A percentile compares a stretch with the other conserved stretches of the same genome.
These are phyloP conservation scores for Cheilosia vernalis DNA, from an alignment of 2,888 invertebrate species.

Conservation along the genomic window DNA sequence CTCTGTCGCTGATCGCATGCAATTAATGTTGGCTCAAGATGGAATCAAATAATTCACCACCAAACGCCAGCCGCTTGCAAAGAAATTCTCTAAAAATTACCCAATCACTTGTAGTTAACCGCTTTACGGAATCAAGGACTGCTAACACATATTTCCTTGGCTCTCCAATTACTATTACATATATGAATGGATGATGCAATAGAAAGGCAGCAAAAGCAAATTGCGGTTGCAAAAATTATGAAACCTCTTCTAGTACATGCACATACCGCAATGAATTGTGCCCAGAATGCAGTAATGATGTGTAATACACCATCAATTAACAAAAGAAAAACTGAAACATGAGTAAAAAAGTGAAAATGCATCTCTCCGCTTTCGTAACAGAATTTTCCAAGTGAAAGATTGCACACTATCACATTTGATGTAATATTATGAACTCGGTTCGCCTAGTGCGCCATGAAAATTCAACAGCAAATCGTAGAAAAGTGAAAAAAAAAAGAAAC, in stretches of 20 bases:
- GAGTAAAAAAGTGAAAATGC: conserved; percentile 55
- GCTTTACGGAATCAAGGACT: conserved; percentile 33
- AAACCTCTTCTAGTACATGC: conserved; percentile 55
- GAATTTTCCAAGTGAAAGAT: conserved; percentile 67
- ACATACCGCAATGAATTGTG: conserved; percentile 46
- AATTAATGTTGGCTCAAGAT: too few species aligned
- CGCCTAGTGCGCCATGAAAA: conserved; percentile 48
- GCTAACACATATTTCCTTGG: conserved; percentile 16
- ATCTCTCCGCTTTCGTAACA: conserved; percentile 57
- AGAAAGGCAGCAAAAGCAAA: conserved; percentile 18
- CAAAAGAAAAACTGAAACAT: conserved; percentile 26
- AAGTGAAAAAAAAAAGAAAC: conserved; percentile 33
- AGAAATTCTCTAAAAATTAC: too few species aligned
- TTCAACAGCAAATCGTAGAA: conserved; percentile 40
- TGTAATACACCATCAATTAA: conserved; percentile 67
- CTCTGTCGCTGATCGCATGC: too few species aligned
- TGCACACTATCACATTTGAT: conserved; percentile 58
- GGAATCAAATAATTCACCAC: too few species aligned
- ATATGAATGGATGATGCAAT: conserved; percentile 23
- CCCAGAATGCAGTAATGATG: conserved; percentile 50
- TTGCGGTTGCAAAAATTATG: conserved; percentile 50
- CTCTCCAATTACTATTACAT: conserved; percentile 17
- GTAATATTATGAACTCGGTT: conserved; percentile 46
- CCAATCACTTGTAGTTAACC: too few species aligned
- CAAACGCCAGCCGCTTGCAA: too few species aligned